These are phyloP conservation scores for Drosophila tsacasi DNA, from an alignment of 1,140 invertebrate species.

Conservation along the genomic window DNA sequence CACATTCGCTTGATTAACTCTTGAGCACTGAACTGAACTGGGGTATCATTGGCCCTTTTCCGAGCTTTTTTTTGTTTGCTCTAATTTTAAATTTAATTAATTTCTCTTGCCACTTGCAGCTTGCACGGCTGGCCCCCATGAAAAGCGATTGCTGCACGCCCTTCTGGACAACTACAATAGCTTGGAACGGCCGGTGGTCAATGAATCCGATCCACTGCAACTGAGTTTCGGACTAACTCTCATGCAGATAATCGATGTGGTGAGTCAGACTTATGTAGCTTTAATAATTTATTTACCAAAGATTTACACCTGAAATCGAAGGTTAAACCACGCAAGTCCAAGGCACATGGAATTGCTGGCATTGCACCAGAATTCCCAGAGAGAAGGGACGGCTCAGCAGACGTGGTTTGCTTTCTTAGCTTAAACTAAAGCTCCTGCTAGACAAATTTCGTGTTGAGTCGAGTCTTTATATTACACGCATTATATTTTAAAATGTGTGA, in stretches of 20 bases:
- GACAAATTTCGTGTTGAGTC: not conserved
- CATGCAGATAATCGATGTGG: conserved; percentile 99
- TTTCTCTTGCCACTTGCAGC: conserved; percentile 86
- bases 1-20: not conserved
- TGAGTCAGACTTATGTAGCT: conserved; percentile 87
- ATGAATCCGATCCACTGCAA: conserved; percentile 97
- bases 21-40: not conserved
- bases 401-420: not conserved
- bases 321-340: not conserved
- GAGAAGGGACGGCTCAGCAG: not conserved
- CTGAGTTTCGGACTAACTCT: conserved; percentile 98
- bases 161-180: conserved; percentile 98
- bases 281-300: not conserved
- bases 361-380: not conserved
- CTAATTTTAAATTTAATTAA: conserved; percentile 8
- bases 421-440: too few relatives aligned
- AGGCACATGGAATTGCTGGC: not conserved
- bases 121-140: conserved; percentile 93
- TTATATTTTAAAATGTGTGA: not conserved
- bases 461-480: not conserved
- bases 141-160: conserved; percentile 95
- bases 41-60: not conserved
- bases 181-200: conserved; percentile 97
- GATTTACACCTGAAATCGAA: not conserved
- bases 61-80: not conserved